Conservation (phyloP, 2,888 invertebrate species). For the Campoletis raptor region DNA sequence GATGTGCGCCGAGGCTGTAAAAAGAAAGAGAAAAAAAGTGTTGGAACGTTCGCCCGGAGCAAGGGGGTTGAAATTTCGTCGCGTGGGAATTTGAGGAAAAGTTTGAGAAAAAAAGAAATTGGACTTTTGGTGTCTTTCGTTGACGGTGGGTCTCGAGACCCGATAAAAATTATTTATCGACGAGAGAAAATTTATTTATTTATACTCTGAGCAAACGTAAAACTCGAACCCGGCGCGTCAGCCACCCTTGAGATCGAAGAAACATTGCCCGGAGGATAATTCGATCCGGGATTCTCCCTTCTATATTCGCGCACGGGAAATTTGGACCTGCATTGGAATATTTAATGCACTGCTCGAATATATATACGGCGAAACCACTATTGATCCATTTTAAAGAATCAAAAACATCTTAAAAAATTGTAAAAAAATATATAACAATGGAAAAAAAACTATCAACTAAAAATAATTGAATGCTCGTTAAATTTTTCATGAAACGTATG, state of each 20-base stretch:
- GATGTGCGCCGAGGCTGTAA: neutral
- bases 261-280: conserved; percentile 44
- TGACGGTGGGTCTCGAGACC: neutral
- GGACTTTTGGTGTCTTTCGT: neutral
- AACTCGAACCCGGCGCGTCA: neutral
- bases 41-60: conserved; percentile 3
- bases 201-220: conserved; percentile 15
- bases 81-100: conserved; percentile 37
- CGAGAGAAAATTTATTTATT: conserved; percentile 59
- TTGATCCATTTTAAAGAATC: neutral
- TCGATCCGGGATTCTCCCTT: conserved; percentile 40
- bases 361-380: neutral
- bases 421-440: neutral
- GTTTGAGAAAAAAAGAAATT: neutral
- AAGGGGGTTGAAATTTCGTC: conserved; percentile 10
- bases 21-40: neutral
- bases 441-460: neutral
- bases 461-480: neutral
- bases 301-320: neutral
- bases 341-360: conserved; percentile 28
- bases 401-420: neutral
- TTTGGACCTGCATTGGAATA: conserved; percentile 36
- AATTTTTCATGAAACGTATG: neutral
- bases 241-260: conserved; percentile 13
- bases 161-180: conserved; percentile 62